Evolutionary conservation across 2,113 vertebrate genomes (phyloP).

Genomic region (Datnioides undecimradiatus): DNA sequence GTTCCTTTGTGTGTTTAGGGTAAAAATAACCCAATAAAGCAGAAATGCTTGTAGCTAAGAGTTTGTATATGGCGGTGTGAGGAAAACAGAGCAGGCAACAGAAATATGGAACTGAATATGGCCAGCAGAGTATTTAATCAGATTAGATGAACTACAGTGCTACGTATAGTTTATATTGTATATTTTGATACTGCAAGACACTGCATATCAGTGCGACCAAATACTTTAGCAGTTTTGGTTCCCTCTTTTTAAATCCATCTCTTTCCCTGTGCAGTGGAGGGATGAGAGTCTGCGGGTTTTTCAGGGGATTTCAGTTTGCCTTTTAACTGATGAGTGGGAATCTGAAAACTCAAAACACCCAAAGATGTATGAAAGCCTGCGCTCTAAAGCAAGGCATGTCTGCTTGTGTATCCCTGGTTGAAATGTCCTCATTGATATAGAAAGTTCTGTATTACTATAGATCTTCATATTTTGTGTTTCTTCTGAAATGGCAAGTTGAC

Average conservation of each 20-base stretch:
- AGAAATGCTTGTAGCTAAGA: neutral
- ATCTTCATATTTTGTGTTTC: neutral
- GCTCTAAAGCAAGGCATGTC: neutral
- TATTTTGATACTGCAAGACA: neutral
- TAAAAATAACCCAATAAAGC: neutral
- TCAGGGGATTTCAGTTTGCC: neutral
- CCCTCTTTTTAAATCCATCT: neutral
- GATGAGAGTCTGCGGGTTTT: constrained; percentile 2
- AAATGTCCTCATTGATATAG: neutral
- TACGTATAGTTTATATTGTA: neutral
- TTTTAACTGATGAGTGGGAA: neutral
- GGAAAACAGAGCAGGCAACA: neutral
- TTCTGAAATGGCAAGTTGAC: neutral
- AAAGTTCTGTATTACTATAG: neutral
- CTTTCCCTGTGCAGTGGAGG: neutral
- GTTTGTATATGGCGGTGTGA: neutral
- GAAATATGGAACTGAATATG: neutral
- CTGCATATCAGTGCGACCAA: neutral
- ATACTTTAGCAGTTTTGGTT: neutral
- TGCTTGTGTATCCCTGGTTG: neutral
- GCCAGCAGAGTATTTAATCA: neutral
- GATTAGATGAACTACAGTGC: neutral
- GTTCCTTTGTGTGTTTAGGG: neutral
- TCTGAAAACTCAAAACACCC: neutral
- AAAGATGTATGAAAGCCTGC: neutral